Conservation (phyloP, 1,140 invertebrate species). For the Drosophila kepulauana region DNA sequence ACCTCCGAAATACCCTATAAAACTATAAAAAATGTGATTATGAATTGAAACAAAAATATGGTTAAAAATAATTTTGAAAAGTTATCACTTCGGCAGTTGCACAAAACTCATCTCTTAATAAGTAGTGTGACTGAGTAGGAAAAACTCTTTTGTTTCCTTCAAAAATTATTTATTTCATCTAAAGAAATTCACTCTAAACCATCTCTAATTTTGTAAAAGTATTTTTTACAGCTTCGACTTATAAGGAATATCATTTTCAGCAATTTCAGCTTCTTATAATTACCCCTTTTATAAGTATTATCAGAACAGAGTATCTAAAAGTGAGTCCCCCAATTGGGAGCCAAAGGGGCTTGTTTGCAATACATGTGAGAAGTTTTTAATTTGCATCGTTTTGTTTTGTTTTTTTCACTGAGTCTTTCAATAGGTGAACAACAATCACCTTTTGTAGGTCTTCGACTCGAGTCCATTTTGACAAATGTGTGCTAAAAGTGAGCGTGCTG, state of each 20-base stretch:
- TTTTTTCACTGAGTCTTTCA: constrained; percentile 1
- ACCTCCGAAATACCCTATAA: constrained; percentile 12
- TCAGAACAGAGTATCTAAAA: constrained; percentile 14
- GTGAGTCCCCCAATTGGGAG: constrained; percentile 32
- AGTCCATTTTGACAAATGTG: constrained; percentile 31
- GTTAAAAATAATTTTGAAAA: too few species aligned
- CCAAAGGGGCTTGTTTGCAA: constrained; percentile 17
- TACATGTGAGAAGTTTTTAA: constrained; percentile 40
- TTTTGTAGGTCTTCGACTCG: constrained; percentile 38
- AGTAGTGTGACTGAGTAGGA: too few species aligned
- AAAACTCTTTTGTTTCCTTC: too few species aligned
- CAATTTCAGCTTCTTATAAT: not conserved
- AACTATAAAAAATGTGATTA: not conserved
- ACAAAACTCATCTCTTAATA: too few species aligned
- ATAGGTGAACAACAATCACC: constrained; percentile 9
- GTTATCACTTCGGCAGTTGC: too few species aligned
- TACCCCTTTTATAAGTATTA: not conserved
- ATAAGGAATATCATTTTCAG: too few species aligned
- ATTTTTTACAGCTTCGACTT: too few species aligned
- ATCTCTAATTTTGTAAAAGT: too few species aligned
- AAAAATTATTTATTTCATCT: too few species aligned
- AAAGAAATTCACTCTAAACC: too few species aligned
- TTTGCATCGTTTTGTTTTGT: not conserved
- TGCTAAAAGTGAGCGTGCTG: constrained; percentile 18
- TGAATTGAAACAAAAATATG: not conserved